Conservation (phyloP, 2,797 vertebrate species). For the Manis crassicaudata region DNA sequence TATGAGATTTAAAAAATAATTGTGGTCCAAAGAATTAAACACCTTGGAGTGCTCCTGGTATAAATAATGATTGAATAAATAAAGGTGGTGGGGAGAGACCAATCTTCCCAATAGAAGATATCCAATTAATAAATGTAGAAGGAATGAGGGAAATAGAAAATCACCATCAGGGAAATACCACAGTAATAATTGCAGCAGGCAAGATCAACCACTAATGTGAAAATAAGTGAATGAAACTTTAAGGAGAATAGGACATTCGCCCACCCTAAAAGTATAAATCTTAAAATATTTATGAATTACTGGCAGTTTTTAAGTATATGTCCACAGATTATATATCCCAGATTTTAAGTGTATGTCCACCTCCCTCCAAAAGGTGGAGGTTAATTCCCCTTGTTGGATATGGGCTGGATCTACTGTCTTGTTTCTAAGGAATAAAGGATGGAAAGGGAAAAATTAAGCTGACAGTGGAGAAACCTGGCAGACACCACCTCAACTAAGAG, state of each 20-base stretch:
- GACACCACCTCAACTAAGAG: background rate
- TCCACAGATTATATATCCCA: background rate
- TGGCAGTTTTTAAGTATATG: background rate
- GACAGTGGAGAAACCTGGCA: background rate
- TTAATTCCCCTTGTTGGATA: background rate
- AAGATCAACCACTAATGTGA: background rate
- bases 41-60: background rate
- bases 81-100: background rate
- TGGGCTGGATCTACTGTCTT: background rate
- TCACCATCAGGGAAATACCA: background rate
- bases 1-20: background rate
- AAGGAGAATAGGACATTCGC: background rate
- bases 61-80: conserved; percentile 29
- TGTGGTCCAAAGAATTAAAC: background rate
- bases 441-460: background rate
- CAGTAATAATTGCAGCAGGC: background rate
- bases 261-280: background rate
- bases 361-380: background rate
- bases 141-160: background rate
- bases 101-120: background rate
- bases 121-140: background rate
- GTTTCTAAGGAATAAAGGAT: background rate
- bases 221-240: background rate
- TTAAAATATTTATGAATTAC: background rate
- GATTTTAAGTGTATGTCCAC: background rate